These are phyloP conservation scores for Pseudobourletiella spinata DNA, from an alignment of 1,140 invertebrate species.

Conservation along the genomic window DNA sequence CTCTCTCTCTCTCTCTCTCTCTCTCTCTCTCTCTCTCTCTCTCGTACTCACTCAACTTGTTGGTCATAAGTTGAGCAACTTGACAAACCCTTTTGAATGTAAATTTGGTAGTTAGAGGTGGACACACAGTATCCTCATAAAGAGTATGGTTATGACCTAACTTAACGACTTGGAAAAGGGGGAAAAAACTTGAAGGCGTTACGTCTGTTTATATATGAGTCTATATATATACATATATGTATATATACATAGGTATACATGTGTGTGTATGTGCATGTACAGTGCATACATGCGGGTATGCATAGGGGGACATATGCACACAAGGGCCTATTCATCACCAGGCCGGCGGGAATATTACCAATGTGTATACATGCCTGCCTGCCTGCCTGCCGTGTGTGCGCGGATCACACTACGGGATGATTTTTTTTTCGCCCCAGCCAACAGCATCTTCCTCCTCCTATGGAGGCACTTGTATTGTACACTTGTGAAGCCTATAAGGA, in stretches of 20 bases:
- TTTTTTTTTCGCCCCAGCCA: background rate
- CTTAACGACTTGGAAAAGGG: conserved; percentile 27
- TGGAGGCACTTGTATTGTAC: background rate
- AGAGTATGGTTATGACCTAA: conserved; percentile 32
- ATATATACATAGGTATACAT: no score
- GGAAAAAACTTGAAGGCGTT: conserved; percentile 28
- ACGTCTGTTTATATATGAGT: no score
- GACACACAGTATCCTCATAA: conserved; percentile 33
- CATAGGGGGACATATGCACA: no score
- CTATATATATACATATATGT: no score
- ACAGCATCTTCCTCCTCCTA: background rate
- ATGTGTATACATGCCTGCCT: conserved; percentile 4
- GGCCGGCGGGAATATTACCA: conserved; percentile 23
- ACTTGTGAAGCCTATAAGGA: background rate
- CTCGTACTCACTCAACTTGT: conserved; percentile 16
- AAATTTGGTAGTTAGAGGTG: conserved; percentile 36
- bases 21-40: conserved; percentile 22
- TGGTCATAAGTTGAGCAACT: conserved; percentile 28
- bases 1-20: no score
- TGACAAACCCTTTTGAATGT: conserved; percentile 36
- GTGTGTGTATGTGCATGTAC: no score
- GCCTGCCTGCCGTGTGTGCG: background rate
- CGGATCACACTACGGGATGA: no score
- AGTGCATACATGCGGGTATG: no score
- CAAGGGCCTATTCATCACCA: no score